Conservation (phyloP, 2,113 vertebrate species). For the Athene cunicularia region DNA sequence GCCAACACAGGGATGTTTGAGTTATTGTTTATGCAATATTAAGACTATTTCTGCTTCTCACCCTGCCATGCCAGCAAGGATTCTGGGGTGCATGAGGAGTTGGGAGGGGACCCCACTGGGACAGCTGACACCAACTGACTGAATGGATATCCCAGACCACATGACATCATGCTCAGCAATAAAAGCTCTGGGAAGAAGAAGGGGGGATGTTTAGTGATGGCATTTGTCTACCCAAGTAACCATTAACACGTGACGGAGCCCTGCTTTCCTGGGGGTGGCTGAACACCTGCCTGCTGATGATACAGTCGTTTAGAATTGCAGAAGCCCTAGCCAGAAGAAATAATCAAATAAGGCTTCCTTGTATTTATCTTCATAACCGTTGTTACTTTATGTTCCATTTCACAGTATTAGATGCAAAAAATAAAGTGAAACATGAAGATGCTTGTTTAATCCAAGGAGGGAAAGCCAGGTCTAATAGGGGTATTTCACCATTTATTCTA, state of each 20-base stretch:
- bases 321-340: background rate
- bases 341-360: background rate
- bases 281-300: background rate
- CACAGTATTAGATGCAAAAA: background rate
- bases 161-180: rapidly evolving
- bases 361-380: background rate
- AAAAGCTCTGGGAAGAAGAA: background rate
- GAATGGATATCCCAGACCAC: background rate
- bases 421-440: background rate
- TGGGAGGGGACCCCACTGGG: rapidly evolving
- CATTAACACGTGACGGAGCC: rapidly evolving
- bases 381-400: background rate
- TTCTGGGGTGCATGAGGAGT: background rate
- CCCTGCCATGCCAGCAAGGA: rapidly evolving
- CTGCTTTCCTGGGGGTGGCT: background rate
- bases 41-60: background rate
- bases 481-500: background rate
- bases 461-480: background rate
- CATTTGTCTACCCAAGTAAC: background rate
- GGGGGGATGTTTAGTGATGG: rapidly evolving
- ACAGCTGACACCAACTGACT: background rate
- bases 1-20: background rate
- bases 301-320: background rate
- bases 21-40: background rate
- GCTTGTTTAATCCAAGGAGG: background rate